Base-by-base conservation (phyloP, 2,113 vertebrate species). In the Macquaria ambigua region DNA sequence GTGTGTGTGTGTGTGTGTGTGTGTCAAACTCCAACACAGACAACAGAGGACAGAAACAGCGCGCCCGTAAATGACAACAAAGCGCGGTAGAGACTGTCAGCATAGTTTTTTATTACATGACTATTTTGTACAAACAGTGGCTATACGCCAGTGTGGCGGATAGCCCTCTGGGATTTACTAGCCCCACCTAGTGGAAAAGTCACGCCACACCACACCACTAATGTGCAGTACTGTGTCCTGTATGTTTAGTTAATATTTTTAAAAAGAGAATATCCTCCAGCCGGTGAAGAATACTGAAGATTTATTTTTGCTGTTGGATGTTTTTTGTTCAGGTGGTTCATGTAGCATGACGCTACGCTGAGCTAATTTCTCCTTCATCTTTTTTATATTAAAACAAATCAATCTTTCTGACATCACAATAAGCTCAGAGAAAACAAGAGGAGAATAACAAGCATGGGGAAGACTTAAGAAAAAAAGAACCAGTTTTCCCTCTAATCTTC, bases 401-500 rank as follows among this genome's bases (percentile, higher is more conserved):
- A 58, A 34, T 90, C 82, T 85, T 79, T 89, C 85, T 89, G 87
- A 93, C 87, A 86, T 87, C 67, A 79, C 71, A 81, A 88, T 77
- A 81, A 81, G 80, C 76, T 76, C n/a, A 14, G 9, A 56, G 83
- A 85, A 81, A 84, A 80, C 67, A 63, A 74, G 79, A 86, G 70
- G 9, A 70, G 93, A 93, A 92, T 93, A 92, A 76, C 70, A 94
- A 90, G 84, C 78, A 82, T 14, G 68, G 66, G 63, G 21, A 77
- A 85, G 68, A 87, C 52, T 66, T 73, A 10, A 76, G 75, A 64
- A 71, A 81, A 74, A 84, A 84, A 79, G 63, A 81, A 77, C 39
- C 78, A 79, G 83, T 93, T 93, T 85, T 94, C 75, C 50, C 66
- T 87, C 77, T 93, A 94, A 95, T 94, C 93, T 94, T 84, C 90